These are phyloP conservation scores for Peucedramus taeniatus DNA, from an alignment of 2,113 vertebrate genomes.

Conservation along the genomic window DNA sequence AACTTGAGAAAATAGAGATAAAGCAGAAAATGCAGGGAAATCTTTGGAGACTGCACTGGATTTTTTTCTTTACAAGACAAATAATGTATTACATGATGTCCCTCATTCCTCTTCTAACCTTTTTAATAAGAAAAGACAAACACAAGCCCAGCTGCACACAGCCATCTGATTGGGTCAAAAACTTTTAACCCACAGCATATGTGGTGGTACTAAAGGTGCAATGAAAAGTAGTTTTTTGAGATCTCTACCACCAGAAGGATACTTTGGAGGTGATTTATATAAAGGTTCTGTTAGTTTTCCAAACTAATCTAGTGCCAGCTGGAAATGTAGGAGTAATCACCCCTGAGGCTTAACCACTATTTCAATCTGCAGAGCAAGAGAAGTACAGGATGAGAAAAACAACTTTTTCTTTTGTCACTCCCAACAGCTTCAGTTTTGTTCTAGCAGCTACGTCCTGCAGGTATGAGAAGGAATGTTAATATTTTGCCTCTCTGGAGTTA, in stretches of 20 bases:
- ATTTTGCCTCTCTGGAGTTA: not conserved
- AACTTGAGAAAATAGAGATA: conserved; percentile 15
- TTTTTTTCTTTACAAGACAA: not conserved
- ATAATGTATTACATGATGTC: not conserved
- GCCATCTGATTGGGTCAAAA: not conserved
- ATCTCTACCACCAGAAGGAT: not conserved
- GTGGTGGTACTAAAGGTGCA: not conserved
- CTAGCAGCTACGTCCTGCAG: not conserved
- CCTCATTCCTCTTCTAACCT: not conserved
- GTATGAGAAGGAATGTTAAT: not conserved
- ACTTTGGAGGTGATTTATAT: not conserved
- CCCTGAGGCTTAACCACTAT: not conserved
- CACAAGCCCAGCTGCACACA: not conserved
- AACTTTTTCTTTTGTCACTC: not conserved
- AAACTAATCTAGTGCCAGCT: not conserved
- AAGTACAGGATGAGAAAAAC: not conserved
- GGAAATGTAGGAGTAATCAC: not conserved
- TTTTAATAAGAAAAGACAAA: conserved; percentile 7
- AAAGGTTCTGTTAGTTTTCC: not conserved
- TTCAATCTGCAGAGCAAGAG: not conserved
- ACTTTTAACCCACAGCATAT: not conserved
- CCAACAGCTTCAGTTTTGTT: not conserved
- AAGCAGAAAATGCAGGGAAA: not conserved
- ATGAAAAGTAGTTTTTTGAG: not conserved
- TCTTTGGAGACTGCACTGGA: not conserved